Conservation (phyloP, 2,113 vertebrate genomes). For the mouse (Mus musculus) region DNA sequence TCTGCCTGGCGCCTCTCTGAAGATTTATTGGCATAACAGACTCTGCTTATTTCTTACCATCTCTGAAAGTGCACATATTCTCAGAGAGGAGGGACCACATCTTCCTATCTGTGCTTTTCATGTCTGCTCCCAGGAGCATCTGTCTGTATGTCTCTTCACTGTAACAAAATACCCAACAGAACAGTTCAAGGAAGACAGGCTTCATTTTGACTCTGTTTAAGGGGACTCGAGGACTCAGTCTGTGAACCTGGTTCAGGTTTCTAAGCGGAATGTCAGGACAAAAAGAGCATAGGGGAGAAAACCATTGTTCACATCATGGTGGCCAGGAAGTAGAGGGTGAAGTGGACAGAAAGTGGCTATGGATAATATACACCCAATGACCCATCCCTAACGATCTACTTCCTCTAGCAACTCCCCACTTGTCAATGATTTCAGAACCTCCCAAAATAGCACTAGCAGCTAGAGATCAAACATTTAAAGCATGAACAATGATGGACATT, state of each 20-base stretch:
- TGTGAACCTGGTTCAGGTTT: too few species aligned
- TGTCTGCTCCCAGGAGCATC: neutral
- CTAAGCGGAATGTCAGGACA: neutral
- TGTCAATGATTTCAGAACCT: neutral
- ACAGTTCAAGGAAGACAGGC: neutral
- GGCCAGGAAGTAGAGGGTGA: too few species aligned
- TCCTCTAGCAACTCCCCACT: neutral
- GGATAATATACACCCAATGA: neutral
- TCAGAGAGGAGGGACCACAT: too few species aligned
- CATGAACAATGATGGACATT: neutral
- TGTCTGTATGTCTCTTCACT: neutral
- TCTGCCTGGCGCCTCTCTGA: neutral
- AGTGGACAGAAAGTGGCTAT: neutral
- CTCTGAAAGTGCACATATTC: neutral
- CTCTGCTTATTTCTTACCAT: neutral
- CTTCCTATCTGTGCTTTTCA: neutral
- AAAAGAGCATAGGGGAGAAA: neutral
- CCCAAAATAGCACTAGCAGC: neutral
- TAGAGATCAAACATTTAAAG: neutral
- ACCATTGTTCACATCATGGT: neutral
- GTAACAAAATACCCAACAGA: neutral
- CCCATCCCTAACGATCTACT: neutral
- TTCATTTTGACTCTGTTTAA: neutral
- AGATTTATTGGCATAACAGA: neutral
- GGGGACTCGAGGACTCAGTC: too few species aligned